Base-by-base conservation (phyloP, 35 echinoderm and acorn worm genomes). In the Anneissia japonica region DNA sequence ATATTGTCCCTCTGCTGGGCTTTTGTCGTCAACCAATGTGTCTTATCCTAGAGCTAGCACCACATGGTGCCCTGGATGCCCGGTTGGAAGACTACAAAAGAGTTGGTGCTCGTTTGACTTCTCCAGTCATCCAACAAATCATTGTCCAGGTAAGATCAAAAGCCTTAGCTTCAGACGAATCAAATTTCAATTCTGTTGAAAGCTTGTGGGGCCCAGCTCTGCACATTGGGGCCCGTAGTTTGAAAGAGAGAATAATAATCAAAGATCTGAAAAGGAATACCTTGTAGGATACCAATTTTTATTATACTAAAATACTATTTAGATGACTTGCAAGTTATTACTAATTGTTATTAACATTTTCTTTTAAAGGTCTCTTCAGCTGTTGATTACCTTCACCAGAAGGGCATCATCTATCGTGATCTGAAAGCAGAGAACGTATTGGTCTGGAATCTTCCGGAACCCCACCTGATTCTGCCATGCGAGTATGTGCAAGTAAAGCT, bases 371-470 rank as follows among this genome's bases (percentile, higher is more conserved):
- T 99, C 26, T 93, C 96, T 14, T 91, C 86, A 37, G 96, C 96
- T 10, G 92, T 99, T 14, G 92, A 78, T 31, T 99, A 94, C 39
- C 96, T 98, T 12, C 96, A 94, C 79, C 28, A 39, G 34, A 91
- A 91, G 11, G 86, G 88, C 78, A 98, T 98, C 77, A 98, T 99
- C 89, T 93, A 99, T 81, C 88, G 96, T 30, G 96, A 99, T 55
- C 86, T 99, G 9, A 99, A 94, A 82, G 92, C 96, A 21, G 96
- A 99, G 81, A 99, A 99, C 35, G 96, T 99, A 29, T 19, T 99
- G 23, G 96, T 99, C 9, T 99, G 96, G 96, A 39, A 76, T 28
- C 84, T 99, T 41, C 95, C 96, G 10, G 92, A 90, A 43, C 96
- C 96, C 7, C 87, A 94, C 46, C 88, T 84, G 26, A 83, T 89